Evolutionary conservation across 37 sponge, comb jelly and placozoan genomes (phyloP).

Genomic region (Ephydatia muelleri): DNA sequence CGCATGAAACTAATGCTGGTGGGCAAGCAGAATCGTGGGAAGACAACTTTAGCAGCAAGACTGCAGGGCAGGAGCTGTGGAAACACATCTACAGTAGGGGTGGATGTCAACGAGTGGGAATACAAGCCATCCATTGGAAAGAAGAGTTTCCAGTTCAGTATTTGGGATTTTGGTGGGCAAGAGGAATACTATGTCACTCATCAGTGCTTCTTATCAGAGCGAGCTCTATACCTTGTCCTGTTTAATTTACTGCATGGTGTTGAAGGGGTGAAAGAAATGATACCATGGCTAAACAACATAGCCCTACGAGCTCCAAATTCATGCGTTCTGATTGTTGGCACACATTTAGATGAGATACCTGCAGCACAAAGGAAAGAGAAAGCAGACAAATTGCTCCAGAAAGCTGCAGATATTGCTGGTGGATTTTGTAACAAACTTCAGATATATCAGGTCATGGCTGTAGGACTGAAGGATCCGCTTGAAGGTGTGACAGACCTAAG

Average conservation of each 20-base stretch:
- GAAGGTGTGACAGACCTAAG: conserved; percentile 72
- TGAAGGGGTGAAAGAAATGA: conserved; percentile 44
- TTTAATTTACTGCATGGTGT: conserved; percentile 48
- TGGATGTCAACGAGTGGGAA: conserved; percentile 44
- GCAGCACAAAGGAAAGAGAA: conserved; percentile 41
- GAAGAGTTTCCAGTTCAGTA: conserved; percentile 45
- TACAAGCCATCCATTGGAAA: conserved; percentile 27
- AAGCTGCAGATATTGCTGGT: conserved; percentile 43
- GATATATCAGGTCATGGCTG: conserved; percentile 53
- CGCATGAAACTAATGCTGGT: conserved; percentile 73
- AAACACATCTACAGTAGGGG: no score
- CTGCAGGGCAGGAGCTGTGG: conserved; percentile 50
- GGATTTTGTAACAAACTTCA: conserved; percentile 53
- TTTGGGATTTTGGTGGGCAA: conserved; percentile 79
- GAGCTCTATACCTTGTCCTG: conserved; percentile 61
- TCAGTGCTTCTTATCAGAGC: conserved; percentile 72
- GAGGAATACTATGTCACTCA: conserved; percentile 74
- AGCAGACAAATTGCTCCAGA: conserved; percentile 35
- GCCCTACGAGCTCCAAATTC: conserved; percentile 43
- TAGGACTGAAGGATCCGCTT: conserved; percentile 55
- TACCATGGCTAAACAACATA: conserved; percentile 61
- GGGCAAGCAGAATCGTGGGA: conserved; percentile 51
- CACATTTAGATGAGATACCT: conserved; percentile 47
- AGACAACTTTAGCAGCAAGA: conserved; percentile 60
- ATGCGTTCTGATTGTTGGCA: conserved; percentile 57